phyloP scores from a whole-genome alignment of 2,888 invertebrate species.

The Oligia latruncula region DNA sequence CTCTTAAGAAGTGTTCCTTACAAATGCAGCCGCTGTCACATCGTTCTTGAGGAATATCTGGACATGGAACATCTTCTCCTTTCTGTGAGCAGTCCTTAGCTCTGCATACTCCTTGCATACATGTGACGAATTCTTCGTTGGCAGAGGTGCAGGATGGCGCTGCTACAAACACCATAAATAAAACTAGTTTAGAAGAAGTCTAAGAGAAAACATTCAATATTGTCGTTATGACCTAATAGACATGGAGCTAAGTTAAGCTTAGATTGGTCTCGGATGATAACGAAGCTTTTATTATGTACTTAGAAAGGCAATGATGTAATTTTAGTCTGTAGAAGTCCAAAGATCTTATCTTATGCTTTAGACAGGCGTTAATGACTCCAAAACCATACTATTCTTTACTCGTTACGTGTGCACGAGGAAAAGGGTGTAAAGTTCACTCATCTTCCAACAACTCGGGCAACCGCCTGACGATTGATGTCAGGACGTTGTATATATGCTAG shows the following conservation, averaged over 20 bases:
- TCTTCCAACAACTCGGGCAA: background rate
- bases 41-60: constrained; percentile 20
- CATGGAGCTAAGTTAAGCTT: background rate
- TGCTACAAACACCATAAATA: constrained; percentile 1
- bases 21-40: constrained; percentile 55
- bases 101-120: constrained; percentile 58
- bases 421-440: too few species aligned
- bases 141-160: constrained; percentile 23
- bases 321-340: background rate
- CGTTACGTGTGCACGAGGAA: background rate
- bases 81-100: constrained; percentile 44
- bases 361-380: background rate
- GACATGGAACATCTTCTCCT: constrained; percentile 49
- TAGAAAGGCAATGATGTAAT: background rate
- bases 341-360: background rate
- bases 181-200: background rate
- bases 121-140: constrained; percentile 44
- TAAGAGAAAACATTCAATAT: background rate
- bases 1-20: constrained; percentile 49
- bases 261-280: background rate
- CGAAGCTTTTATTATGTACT: background rate
- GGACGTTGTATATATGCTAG: background rate
- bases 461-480: background rate
- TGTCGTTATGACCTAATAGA: background rate
- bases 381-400: background rate